phyloP scores from a whole-genome alignment of 2,888 invertebrate species.

The Drosophila parthenogenetica region DNA sequence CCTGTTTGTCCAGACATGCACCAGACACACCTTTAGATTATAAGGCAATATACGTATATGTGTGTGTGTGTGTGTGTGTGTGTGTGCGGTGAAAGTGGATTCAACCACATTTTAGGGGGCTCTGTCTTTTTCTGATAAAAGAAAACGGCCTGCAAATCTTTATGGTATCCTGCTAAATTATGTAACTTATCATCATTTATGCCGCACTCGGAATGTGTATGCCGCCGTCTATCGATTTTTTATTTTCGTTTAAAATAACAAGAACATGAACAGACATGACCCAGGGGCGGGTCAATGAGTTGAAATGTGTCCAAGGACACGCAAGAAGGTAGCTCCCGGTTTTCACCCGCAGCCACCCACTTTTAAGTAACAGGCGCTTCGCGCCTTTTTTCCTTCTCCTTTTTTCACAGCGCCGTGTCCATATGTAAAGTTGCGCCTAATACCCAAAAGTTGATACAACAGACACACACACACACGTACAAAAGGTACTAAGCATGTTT shows the following conservation, averaged over 20 bases:
- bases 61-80: slow-evolving; percentile 1
- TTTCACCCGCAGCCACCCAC: not conserved
- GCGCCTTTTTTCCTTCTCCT: slow-evolving; percentile 7
- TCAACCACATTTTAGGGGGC: slow-evolving; percentile 17
- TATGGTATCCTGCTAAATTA: slow-evolving; percentile 78
- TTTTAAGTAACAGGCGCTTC: slow-evolving; percentile 54
- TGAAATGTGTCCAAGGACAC: slow-evolving; percentile 68
- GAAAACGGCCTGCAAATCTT: slow-evolving; percentile 55
- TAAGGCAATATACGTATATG: not conserved
- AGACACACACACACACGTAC: not conserved
- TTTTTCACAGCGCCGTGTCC: slow-evolving; percentile 1
- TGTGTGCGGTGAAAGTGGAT: slow-evolving; percentile 1
- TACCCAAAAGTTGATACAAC: slow-evolving; percentile 30
- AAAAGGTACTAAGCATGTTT: not conserved
- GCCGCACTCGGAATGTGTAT: slow-evolving; percentile 29
- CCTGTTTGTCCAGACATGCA: slow-evolving; percentile 1
- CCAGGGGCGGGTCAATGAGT: slow-evolving; percentile 60
- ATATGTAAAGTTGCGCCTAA: slow-evolving; percentile 49
- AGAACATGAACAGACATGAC: slow-evolving; percentile 32
- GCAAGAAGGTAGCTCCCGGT: slow-evolving; percentile 31
- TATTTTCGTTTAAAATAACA: not conserved
- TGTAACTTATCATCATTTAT: slow-evolving; percentile 73
- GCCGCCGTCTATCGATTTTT: slow-evolving; percentile 62
- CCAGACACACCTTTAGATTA: not conserved
- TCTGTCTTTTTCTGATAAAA: slow-evolving; percentile 44